These are phyloP conservation scores for Vulpes lagopus DNA, from an alignment of 2,113 vertebrate species.

Conservation along the genomic window DNA sequence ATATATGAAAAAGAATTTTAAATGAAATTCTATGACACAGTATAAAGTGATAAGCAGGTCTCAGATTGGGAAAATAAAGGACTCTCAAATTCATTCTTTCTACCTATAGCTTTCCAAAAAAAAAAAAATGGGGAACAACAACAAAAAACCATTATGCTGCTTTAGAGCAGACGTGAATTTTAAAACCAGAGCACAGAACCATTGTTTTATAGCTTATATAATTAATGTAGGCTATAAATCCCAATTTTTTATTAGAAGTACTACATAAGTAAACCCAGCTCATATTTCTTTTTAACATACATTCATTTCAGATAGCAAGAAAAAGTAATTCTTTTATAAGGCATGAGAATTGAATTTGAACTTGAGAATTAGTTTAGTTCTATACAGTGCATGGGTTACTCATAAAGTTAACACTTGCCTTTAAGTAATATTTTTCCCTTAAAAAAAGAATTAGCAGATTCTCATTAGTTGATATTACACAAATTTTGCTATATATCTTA, in stretches of 20 bases:
- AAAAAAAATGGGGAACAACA: background rate
- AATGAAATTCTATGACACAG: background rate
- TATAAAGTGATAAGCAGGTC: background rate
- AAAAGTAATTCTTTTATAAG: slow-evolving; percentile 85
- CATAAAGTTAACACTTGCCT: slow-evolving; percentile 85
- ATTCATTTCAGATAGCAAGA: slow-evolving; percentile 85
- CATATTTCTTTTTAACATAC: slow-evolving; percentile 87
- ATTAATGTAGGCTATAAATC: slow-evolving; percentile 85
- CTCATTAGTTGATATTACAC: background rate
- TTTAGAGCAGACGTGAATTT: slow-evolving; percentile 70
- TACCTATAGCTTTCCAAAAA: slow-evolving; percentile 45
- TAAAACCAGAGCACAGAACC: slow-evolving; percentile 81
- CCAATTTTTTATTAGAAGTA: slow-evolving; percentile 85
- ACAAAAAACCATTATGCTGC: slow-evolving; percentile 49
- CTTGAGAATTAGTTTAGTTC: slow-evolving; percentile 87
- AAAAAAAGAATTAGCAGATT: slow-evolving; percentile 64
- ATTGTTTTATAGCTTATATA: slow-evolving; percentile 84
- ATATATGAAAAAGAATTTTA: slow-evolving; percentile 23
- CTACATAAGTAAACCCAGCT: slow-evolving; percentile 80
- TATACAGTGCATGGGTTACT: slow-evolving; percentile 83
- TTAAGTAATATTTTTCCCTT: slow-evolving; percentile 70
- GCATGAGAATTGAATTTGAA: slow-evolving; percentile 83
- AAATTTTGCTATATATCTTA: slow-evolving; percentile 45
- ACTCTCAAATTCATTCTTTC: background rate
- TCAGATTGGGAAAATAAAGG: background rate